phyloP scores from a whole-genome alignment of 2,113 vertebrate genomes.

The Rhabdomys dilectus region DNA sequence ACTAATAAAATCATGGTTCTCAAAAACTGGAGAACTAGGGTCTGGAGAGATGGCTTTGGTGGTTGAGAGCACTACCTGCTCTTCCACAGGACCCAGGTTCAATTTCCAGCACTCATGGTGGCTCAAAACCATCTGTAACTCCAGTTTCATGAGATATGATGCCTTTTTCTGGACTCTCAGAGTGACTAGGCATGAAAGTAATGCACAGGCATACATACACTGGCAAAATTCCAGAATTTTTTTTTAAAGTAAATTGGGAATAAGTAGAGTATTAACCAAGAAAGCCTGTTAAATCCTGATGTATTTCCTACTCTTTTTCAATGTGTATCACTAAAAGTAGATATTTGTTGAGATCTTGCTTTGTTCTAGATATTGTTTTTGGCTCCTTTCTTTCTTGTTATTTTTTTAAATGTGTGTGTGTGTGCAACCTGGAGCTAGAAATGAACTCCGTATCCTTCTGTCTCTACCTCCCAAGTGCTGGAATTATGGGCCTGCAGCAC shows the following conservation, averaged over 20 bases:
- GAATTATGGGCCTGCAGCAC: no score
- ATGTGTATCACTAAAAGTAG: background rate
- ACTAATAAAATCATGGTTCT: conserved; percentile 28
- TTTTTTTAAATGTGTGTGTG: background rate
- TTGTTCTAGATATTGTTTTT: background rate
- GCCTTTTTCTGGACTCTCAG: background rate
- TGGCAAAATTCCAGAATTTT: background rate
- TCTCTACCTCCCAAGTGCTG: background rate
- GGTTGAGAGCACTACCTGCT: background rate
- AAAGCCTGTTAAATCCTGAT: background rate
- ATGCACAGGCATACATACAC: background rate
- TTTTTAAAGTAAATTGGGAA: background rate
- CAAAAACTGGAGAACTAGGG: background rate
- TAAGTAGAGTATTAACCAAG: background rate
- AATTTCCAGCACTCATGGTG: background rate
- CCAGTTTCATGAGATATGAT: background rate
- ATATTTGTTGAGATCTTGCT: background rate
- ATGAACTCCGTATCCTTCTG: background rate
- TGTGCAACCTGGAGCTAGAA: background rate
- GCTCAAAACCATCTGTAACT: background rate
- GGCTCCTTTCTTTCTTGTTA: background rate
- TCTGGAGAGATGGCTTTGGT: background rate
- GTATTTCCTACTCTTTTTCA: conserved; percentile 19
- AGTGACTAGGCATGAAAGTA: background rate
- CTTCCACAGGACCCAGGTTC: background rate